Base-by-base conservation (phyloP, 1,140 invertebrate genomes). In the Archegozetes longisetosus region DNA sequence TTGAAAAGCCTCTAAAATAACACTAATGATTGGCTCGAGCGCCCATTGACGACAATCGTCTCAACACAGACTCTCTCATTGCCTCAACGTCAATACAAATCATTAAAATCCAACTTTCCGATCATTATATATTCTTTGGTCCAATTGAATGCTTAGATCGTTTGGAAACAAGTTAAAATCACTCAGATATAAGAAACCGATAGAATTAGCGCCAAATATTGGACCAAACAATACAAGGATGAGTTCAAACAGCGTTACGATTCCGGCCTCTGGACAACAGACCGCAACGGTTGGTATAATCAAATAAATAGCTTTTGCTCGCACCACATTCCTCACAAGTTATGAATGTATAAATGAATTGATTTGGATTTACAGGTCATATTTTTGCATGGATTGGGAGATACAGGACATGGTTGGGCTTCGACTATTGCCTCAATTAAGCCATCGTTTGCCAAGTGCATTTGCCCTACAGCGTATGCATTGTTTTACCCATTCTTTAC, bases 381-480 rank as follows among this genome's bases (percentile, higher is more conserved):
- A 56, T 79, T 79, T 67, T 70, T 79, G n/a, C 78, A 79, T 72
- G 78, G 78, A 53, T 69, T 79, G 22, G 77, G 78, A 47, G 78
- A 79, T 64, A 78, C 75, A 60, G 78, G 77, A 14, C 85, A 92
- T 79, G 91, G 90, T 51, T 97, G 91, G 91, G 86, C 87, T 22
- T 84, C 82, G 66, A 82, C 84, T 1, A 81, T 95, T 69, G 83
- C 79, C 60, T 78, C 79, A 49, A 79, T 95, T 28, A 79, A 84
- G 67, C 79, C 84, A 20, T 77, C 88, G 24, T 81, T 89, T 70
- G 81, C 90, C 65, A 94, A 94, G 78, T 84, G 93, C 62, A 84
- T 96, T 61, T 96, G 90, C 74, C 92, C 92, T 9, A 94, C 90
- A 65, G 91, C 92, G 74, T 84, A 78, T 78, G 82, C 75, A 61